Evolutionary conservation across 2,113 vertebrate species (phyloP).

Genomic region (Chaetops frenatus): DNA sequence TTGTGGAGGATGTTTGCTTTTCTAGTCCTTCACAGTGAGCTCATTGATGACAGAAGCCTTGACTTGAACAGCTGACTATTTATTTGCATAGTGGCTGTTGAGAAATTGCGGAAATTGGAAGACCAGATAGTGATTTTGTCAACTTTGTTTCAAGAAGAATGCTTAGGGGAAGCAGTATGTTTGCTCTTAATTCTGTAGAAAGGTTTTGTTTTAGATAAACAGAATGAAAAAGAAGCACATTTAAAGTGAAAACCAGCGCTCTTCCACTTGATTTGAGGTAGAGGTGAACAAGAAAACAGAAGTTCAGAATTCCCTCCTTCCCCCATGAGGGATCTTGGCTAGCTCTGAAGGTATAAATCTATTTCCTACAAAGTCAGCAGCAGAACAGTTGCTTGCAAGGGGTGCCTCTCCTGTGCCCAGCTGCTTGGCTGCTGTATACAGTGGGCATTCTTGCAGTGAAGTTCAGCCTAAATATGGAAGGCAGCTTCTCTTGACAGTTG

Average conservation of each 20-base stretch:
- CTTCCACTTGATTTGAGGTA: neutral
- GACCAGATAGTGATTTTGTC: neutral
- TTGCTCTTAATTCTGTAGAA: neutral
- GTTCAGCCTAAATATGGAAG: neutral
- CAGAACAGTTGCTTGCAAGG: neutral
- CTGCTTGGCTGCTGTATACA: neutral
- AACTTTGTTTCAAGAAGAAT: neutral
- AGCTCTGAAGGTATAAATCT: neutral
- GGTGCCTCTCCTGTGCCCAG: neutral
- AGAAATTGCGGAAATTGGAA: neutral
- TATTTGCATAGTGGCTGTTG: neutral
- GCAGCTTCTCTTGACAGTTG: neutral
- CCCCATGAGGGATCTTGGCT: neutral
- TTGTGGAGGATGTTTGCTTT: neutral
- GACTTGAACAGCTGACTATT: neutral
- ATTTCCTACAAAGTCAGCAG: neutral
- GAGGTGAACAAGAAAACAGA: neutral
- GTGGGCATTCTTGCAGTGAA: neutral
- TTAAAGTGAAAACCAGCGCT: neutral
- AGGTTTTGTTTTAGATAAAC: neutral
- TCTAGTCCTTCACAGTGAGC: neutral
- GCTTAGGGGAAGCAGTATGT: neutral
- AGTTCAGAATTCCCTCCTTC: neutral
- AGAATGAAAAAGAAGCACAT: neutral
- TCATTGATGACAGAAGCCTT: neutral